phyloP scores from a whole-genome alignment of 2,797 vertebrate genomes.

The Yasuhikotakia modesta region DNA sequence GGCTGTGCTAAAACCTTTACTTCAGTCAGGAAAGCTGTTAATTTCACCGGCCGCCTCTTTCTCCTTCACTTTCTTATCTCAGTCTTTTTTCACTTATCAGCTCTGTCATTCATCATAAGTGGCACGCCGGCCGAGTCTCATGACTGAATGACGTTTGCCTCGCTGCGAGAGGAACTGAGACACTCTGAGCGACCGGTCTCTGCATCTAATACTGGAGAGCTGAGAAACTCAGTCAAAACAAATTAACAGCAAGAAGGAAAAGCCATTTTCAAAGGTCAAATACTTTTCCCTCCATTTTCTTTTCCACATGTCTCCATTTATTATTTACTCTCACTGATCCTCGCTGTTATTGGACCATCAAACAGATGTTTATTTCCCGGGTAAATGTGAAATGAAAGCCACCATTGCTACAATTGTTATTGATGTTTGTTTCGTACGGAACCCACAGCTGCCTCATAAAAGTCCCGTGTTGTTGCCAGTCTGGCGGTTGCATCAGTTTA shows the following conservation, averaged over 20 bases:
- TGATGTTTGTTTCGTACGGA: constrained; percentile 18
- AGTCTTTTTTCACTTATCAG: constrained; percentile 36
- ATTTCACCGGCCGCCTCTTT: constrained; percentile 74
- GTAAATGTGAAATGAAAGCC: constrained; percentile 33
- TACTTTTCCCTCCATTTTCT: constrained; percentile 28
- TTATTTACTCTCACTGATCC: constrained; percentile 38
- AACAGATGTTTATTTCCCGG: constrained; percentile 45
- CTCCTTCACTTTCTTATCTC: constrained; percentile 77
- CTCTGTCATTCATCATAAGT: constrained; percentile 71
- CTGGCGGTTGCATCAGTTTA: constrained; percentile 23
- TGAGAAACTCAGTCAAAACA: constrained; percentile 41
- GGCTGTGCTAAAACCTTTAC: constrained; percentile 72
- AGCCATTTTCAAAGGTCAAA: constrained; percentile 45
- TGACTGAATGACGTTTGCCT: constrained; percentile 59
- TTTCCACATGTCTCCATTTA: constrained; percentile 45
- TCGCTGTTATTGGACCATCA: constrained; percentile 41
- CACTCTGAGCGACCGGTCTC: constrained; percentile 54
- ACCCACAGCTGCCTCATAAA: constrained; percentile 12
- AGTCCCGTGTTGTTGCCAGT: constrained; percentile 14
- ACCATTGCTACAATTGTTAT: constrained; percentile 37
- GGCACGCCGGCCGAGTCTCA: constrained; percentile 72
- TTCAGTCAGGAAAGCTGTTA: constrained; percentile 72
- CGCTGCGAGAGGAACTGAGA: constrained; percentile 68
- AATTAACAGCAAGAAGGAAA: constrained; percentile 40
- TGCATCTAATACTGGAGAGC: constrained; percentile 49